Conservation (phyloP, 1,140 invertebrate species). For the Calephelis virginiensis region DNA sequence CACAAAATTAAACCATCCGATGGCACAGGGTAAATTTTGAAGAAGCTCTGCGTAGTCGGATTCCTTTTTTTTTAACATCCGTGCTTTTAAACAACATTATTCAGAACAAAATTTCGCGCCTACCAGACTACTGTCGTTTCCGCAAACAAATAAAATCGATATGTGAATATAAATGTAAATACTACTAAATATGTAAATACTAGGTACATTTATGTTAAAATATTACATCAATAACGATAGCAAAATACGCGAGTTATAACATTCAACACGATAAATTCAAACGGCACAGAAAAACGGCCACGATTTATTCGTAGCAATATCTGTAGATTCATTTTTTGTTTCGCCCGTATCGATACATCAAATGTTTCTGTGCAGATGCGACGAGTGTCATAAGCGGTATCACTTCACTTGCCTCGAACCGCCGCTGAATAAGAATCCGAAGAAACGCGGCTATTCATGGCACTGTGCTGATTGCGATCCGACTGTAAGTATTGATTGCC, state of each 20-base stretch:
- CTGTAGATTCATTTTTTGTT: slow-evolving; percentile 4
- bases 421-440: slow-evolving; percentile 95
- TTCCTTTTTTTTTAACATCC: too few relatives aligned
- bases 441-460: slow-evolving; percentile 95
- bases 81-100: too few relatives aligned
- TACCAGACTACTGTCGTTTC: too few relatives aligned
- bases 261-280: slow-evolving; percentile 2
- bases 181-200: too few relatives aligned
- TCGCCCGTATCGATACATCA: neutral
- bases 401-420: slow-evolving; percentile 96
- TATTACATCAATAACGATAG: neutral
- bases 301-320: slow-evolving; percentile 9
- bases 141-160: too few relatives aligned
- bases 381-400: slow-evolving; percentile 93
- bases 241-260: neutral
- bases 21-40: too few relatives aligned
- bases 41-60: too few relatives aligned
- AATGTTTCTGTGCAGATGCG: slow-evolving; percentile 83
- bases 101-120: too few relatives aligned
- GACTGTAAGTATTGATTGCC: slow-evolving; percentile 81
- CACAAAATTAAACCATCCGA: too few relatives aligned
- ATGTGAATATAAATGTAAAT: too few relatives aligned
- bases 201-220: neutral
- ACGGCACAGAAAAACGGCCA: neutral
- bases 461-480: slow-evolving; percentile 97